phyloP scores from a whole-genome alignment of 2,888 invertebrate genomes.

The Prosopocoilus inquinatus region DNA sequence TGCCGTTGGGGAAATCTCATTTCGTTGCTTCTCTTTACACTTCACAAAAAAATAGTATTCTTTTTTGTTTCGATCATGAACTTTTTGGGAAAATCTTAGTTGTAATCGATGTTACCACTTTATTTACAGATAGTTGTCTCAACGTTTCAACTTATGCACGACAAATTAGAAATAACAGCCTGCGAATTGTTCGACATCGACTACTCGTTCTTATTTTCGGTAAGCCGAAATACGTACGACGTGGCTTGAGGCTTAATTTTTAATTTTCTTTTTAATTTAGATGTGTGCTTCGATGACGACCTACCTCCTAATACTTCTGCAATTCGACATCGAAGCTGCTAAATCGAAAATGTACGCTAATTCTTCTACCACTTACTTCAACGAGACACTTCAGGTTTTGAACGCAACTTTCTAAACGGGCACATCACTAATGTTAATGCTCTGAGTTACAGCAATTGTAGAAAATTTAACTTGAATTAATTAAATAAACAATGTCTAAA shows the following conservation, averaged over 20 bases:
- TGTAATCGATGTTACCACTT: too few species aligned
- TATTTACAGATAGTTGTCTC: conserved; percentile 13
- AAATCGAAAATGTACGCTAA: background rate
- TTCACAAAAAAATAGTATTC: too few species aligned
- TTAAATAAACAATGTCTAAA: too few species aligned
- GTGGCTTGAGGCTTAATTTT: background rate
- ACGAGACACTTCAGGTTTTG: background rate
- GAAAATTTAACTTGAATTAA: too few species aligned
- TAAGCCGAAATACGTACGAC: conserved; percentile 15
- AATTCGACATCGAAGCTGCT: conserved; percentile 26
- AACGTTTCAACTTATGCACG: conserved; percentile 27
- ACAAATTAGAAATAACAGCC: conserved; percentile 31
- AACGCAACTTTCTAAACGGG: background rate
- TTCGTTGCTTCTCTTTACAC: too few species aligned
- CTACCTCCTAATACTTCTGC: conserved; percentile 33
- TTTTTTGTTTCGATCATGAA: too few species aligned
- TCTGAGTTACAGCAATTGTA: too few species aligned
- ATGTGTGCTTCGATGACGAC: conserved; percentile 29
- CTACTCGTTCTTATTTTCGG: conserved; percentile 32
- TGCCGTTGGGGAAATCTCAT: too few species aligned
- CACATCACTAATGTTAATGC: background rate
- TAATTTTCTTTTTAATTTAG: conserved; percentile 21
- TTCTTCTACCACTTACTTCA: background rate
- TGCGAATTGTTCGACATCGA: conserved; percentile 33
- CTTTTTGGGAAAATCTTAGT: too few species aligned